phyloP scores from a whole-genome alignment of 1,140 invertebrate genomes.

The Conus ventricosus region DNA sequence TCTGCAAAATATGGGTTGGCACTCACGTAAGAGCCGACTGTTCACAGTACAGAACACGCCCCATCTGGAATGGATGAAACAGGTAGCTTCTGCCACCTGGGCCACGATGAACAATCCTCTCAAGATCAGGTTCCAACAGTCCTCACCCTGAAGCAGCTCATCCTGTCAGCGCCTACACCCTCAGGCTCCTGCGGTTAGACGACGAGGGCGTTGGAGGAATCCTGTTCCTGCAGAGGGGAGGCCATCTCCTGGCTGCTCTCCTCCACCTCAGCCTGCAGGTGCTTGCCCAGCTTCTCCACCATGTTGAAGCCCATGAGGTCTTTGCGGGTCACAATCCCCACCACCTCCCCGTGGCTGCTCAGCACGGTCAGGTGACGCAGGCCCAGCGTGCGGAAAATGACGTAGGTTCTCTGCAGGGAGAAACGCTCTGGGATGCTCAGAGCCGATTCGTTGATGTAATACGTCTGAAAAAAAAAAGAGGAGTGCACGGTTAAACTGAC shows the following conservation, averaged over 20 bases:
- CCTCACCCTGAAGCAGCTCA: too few relatives aligned
- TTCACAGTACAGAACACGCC: too few relatives aligned
- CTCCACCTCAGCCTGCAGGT: slow-evolving; percentile 21
- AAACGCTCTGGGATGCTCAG: slow-evolving; percentile 70
- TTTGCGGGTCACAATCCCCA: slow-evolving; percentile 75
- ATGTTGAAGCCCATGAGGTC: slow-evolving; percentile 73
- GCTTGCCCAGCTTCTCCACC: slow-evolving; percentile 58
- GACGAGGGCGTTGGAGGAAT: not conserved
- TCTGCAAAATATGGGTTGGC: too few relatives aligned
- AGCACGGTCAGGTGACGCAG: slow-evolving; percentile 93
- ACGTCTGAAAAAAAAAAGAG: slow-evolving; percentile 54
- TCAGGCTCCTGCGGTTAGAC: not conserved
- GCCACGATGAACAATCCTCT: too few relatives aligned
- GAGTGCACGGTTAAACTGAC: not conserved
- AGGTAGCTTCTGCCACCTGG: too few relatives aligned
- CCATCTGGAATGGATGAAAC: too few relatives aligned
- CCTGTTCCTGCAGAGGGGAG: not conserved
- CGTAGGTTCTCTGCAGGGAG: slow-evolving; percentile 90
- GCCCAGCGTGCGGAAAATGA: slow-evolving; percentile 93
- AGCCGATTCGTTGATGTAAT: slow-evolving; percentile 74
- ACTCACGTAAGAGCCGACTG: too few relatives aligned
- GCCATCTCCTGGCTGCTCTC: not conserved
- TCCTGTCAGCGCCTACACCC: too few relatives aligned
- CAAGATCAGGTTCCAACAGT: too few relatives aligned
- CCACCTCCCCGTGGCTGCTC: slow-evolving; percentile 90